phyloP scores from a whole-genome alignment of 2,113 vertebrate species.

The Octodon degus region DNA sequence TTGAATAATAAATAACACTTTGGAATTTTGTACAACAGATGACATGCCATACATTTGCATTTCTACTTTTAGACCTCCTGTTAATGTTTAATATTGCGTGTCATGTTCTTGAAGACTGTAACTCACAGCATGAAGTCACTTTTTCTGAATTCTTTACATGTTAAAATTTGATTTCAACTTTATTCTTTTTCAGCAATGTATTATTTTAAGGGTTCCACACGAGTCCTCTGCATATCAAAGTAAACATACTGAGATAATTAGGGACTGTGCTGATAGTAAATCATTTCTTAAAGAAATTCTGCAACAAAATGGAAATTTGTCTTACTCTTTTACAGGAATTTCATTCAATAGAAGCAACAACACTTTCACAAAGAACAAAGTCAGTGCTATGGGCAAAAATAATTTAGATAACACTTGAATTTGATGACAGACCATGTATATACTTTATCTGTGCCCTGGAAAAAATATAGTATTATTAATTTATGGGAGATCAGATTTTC shows the following conservation, averaged over 20 bases:
- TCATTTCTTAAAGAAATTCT: not conserved
- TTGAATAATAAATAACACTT: conserved; percentile 72
- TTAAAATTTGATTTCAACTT: conserved; percentile 29
- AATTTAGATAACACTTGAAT: conserved; percentile 10
- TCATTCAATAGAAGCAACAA: not conserved
- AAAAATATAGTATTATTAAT: not conserved
- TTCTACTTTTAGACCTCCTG: not conserved
- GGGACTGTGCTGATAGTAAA: not conserved
- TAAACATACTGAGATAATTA: conserved; percentile 1
- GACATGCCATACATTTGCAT: not conserved
- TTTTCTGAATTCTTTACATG: conserved; percentile 27
- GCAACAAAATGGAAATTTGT: not conserved
- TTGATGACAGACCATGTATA: not conserved
- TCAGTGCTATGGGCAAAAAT: not conserved
- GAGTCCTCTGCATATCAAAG: not conserved
- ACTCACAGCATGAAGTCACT: not conserved
- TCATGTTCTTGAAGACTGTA: not conserved
- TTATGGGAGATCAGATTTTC: not conserved
- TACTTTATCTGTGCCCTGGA: not conserved
- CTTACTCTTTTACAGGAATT: not conserved
- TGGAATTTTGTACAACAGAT: conserved; percentile 37
- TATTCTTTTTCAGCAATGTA: not conserved
- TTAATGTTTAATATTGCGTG: not conserved
- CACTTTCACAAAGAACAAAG: conserved; percentile 12
- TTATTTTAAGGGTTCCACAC: not conserved